Evolutionary conservation across 2,888 invertebrate species (phyloP), one percentile per base, ranked within the genome.

Genomic region (Nezara viridula): DNA sequence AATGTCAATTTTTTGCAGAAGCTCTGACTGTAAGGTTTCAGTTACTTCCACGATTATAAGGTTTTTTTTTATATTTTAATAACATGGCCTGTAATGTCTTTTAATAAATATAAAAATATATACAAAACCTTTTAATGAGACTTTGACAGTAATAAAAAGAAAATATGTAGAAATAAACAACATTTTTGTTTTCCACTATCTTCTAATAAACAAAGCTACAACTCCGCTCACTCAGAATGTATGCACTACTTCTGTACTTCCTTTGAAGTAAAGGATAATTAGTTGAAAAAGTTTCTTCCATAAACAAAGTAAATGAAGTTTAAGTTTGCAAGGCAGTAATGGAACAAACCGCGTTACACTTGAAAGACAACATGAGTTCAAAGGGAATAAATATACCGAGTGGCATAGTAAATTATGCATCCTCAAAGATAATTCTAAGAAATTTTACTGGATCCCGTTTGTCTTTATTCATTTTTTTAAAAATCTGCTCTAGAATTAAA

Each of bases 211-310:
- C 19, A 32, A 73, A 73, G 66, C 19, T 37, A 21, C 37, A 37
- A 19, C 32, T 7, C 2, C 7, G 0, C 19, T 21, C 37, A 21
- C 19, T 73, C 19, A 37, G 21, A 37, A 73, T 73, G 66, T 73
- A 73, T 73, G 66, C 66, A 73, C 19, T 37, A 32, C 32, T 73
- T 73, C 19, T 37, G 32, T 73, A 37, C 1, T 19, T 73, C 66
- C 66, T 73, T 73, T 73, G 66, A 73, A 73, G 66, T 37, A 37
- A 19, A 73, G 24, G 66, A 73, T 73, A 73, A 73, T 73, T 73
- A 73, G 37, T 73, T 73, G 3, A 73, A 73, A 32, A 73, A 73
- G 66, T 73, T 73, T 37, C 60, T 60, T 60, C 27, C 14, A 73
- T 37, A 73, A 73, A 37, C 66, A 73, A 37, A 73, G 66, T 37